A percentile compares a stretch with the other conserved stretches of the same genome.
phyloP scores from a whole-genome alignment of 2,888 invertebrate genomes.

The Dromius quadrimaculatus region DNA sequence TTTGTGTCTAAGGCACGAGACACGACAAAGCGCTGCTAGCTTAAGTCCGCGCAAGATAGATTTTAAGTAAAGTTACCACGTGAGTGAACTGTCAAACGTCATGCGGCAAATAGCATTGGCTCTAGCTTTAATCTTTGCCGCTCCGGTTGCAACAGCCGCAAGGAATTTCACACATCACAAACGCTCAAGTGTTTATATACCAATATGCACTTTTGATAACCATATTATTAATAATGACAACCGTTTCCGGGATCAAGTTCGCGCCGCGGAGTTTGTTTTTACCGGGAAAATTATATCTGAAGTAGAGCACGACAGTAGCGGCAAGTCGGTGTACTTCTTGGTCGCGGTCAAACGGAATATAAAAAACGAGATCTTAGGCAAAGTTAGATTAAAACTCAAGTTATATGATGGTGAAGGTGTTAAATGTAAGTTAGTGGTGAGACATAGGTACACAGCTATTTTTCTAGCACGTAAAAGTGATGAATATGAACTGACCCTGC shows the following conservation, averaged over 20 bases:
- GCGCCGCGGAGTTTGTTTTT: constrained; percentile 62
- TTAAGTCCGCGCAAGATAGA: not conserved
- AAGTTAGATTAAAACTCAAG: constrained; percentile 62
- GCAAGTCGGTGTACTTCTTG: constrained; percentile 60
- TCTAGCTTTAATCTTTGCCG: not conserved
- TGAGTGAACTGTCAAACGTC: constrained; percentile 22
- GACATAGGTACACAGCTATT: constrained; percentile 64
- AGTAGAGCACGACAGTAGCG: constrained; percentile 56
- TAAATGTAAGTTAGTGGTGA: constrained; percentile 63
- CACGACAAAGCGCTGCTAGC: constrained; percentile 6
- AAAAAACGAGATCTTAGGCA: constrained; percentile 60
- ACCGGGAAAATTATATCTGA: constrained; percentile 64
- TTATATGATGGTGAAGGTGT: constrained; percentile 63
- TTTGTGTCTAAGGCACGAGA: not conserved
- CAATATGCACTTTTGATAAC: constrained; percentile 64
- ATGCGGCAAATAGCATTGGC: not conserved
- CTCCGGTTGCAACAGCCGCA: not conserved
- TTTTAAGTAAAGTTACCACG: constrained; percentile 19
- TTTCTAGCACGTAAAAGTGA: constrained; percentile 62
- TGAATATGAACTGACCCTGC: constrained; percentile 61
- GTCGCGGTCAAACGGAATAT: constrained; percentile 64
- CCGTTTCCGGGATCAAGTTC: constrained; percentile 59
- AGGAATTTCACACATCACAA: constrained; percentile 6
- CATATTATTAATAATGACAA: constrained; percentile 61
- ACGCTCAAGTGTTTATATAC: constrained; percentile 55